A percentile compares a stretch with the other conserved stretches of the same genome.
phyloP scores from a whole-genome alignment of 1,140 invertebrate genomes.

The Heliconius hermathena region DNA sequence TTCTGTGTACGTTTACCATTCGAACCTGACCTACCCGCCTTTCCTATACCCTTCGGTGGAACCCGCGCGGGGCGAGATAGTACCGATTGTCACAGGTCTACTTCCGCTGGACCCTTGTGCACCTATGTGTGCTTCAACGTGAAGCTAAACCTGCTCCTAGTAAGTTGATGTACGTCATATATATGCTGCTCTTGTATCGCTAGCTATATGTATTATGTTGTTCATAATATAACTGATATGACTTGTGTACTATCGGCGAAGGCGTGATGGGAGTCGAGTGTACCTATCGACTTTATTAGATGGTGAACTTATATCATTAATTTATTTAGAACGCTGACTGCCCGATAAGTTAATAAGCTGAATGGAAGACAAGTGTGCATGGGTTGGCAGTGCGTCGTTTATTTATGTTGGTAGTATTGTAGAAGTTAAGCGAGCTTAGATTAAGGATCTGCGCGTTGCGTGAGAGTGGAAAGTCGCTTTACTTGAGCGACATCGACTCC shows the following conservation, averaged over 20 bases:
- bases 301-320: slow-evolving; percentile 45
- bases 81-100: slow-evolving; percentile 63
- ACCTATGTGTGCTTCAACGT: slow-evolving; percentile 70
- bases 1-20: slow-evolving; percentile 52
- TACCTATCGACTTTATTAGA: slow-evolving; percentile 63
- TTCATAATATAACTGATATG: slow-evolving; percentile 73
- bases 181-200: slow-evolving; percentile 59
- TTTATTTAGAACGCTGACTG: slow-evolving; percentile 43
- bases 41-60: slow-evolving; percentile 45
- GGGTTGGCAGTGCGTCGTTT: slow-evolving; percentile 27
- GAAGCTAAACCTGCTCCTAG: slow-evolving; percentile 70
- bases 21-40: slow-evolving; percentile 50
- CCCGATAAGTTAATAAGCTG: slow-evolving; percentile 37
- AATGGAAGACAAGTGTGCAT: slow-evolving; percentile 27
- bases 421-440: slow-evolving; percentile 37
- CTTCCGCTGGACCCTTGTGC: slow-evolving; percentile 68
- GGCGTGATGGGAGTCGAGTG: slow-evolving; percentile 62
- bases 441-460: slow-evolving; percentile 48
- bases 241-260: slow-evolving; percentile 69
- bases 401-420: slow-evolving; percentile 38
- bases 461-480: slow-evolving; percentile 41
- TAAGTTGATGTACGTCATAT: slow-evolving; percentile 74
- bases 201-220: slow-evolving; percentile 58
- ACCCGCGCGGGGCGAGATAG: slow-evolving; percentile 53
- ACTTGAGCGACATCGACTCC: slow-evolving; percentile 28